A percentile compares a stretch with the other conserved stretches of the same genome.
phyloP scores from a whole-genome alignment of 2,888 invertebrate species.

The Dendrolimus pini region DNA sequence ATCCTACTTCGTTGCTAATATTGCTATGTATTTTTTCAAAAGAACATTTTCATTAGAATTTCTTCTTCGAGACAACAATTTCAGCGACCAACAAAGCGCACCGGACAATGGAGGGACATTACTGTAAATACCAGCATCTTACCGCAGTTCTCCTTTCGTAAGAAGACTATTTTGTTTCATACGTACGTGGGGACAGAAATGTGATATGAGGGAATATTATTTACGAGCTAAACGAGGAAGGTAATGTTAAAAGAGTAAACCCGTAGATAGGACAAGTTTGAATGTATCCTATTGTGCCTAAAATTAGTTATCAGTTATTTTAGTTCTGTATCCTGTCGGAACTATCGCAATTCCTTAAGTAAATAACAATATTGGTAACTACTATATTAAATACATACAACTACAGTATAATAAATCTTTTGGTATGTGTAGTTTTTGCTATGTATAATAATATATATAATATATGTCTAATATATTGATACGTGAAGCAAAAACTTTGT shows the following conservation, averaged over 20 bases:
- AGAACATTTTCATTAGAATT: constrained; percentile 1
- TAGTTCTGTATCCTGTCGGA: too few species aligned
- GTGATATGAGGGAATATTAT: constrained; percentile 70
- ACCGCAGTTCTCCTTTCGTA: constrained; percentile 40
- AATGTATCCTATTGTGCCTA: too few species aligned
- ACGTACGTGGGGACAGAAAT: constrained; percentile 49
- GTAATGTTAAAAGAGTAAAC: constrained; percentile 6
- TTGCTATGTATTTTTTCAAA: constrained; percentile 6
- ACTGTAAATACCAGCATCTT: constrained; percentile 43
- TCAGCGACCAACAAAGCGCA: constrained; percentile 43
- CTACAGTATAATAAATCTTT: too few species aligned
- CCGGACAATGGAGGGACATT: constrained; percentile 53
- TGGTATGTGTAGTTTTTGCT: too few species aligned
- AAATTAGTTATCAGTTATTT: too few species aligned
- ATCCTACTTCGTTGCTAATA: too few species aligned
- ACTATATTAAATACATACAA: too few species aligned
- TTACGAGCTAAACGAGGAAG: constrained; percentile 43
- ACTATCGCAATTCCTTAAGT: too few species aligned
- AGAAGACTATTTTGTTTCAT: constrained; percentile 52
- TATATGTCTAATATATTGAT: too few species aligned
- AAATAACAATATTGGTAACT: too few species aligned
- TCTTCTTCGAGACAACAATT: constrained; percentile 27
- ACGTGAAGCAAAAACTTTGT: too few species aligned
- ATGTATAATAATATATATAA: too few species aligned
- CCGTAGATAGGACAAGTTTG: constrained; percentile 13